A percentile compares a stretch with the other conserved stretches of the same genome.
These are phyloP conservation scores for Gallinago jamesoni DNA, from an alignment of 2,113 vertebrate species.

Conservation along the genomic window DNA sequence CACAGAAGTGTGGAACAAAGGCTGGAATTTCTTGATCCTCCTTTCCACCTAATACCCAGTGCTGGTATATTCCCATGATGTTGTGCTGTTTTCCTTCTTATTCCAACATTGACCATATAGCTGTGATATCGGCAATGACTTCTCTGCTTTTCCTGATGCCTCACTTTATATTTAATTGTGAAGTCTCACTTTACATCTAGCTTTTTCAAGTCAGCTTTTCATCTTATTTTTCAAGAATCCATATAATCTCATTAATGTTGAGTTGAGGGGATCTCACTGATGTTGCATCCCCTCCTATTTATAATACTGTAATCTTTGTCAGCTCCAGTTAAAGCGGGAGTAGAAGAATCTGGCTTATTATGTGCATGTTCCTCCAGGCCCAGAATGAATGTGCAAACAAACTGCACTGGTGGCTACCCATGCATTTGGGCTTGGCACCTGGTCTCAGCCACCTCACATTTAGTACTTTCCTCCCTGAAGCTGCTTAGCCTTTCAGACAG, in stretches of 20 bases:
- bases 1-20: not conserved
- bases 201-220: not conserved
- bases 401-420: not conserved
- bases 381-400: not conserved
- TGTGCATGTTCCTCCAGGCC: not conserved
- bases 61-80: not conserved
- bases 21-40: not conserved
- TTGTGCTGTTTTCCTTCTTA: not conserved
- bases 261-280: no score
- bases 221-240: not conserved
- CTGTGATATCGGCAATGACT: not conserved
- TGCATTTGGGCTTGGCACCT: not conserved
- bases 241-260: not conserved
- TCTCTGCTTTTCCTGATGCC: not conserved
- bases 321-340: not conserved
- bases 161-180: not conserved
- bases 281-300: not conserved
- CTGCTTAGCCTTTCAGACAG: not conserved
- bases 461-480: not conserved
- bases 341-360: not conserved
- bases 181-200: not conserved
- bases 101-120: not conserved
- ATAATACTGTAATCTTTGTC: not conserved
- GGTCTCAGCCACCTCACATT: not conserved
- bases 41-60: not conserved